These are phyloP conservation scores for Phorcus lineatus DNA, from an alignment of 2,888 invertebrate species.

Conservation along the genomic window DNA sequence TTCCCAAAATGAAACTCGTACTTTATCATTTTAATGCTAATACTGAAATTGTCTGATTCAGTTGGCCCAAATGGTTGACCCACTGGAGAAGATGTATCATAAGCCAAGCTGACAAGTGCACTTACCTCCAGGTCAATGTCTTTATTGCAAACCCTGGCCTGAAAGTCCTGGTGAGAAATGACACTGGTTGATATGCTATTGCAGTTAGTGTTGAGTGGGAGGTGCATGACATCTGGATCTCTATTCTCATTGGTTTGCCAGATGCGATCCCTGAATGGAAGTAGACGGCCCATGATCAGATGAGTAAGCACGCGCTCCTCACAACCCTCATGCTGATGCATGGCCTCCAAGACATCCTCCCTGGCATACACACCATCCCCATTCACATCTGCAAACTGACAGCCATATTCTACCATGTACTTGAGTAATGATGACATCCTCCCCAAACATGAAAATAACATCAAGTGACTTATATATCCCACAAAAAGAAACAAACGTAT, in stretches of 20 bases:
- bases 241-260: slow-evolving; percentile 41
- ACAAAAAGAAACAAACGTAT: no score
- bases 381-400: slow-evolving; percentile 56
- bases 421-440: no score
- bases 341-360: slow-evolving; percentile 60
- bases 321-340: slow-evolving; percentile 54
- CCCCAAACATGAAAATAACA: no score
- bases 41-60: no score
- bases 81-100: no score
- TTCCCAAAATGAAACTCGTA: no score
- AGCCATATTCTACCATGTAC: background rate
- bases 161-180: slow-evolving; percentile 54
- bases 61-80: no score
- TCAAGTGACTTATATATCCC: no score
- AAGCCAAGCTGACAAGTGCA: background rate
- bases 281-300: slow-evolving; percentile 47
- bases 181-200: slow-evolving; percentile 61
- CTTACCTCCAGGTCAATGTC: slow-evolving; percentile 54
- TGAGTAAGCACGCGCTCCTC: slow-evolving; percentile 48
- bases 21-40: no score
- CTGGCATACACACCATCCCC: slow-evolving; percentile 48
- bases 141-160: slow-evolving; percentile 49
- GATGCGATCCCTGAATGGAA: slow-evolving; percentile 48
- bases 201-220: slow-evolving; percentile 34
- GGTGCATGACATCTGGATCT: background rate